A percentile compares a stretch with the other conserved stretches of the same genome.
These are phyloP conservation scores for Monomorium pharaonis DNA, from an alignment of 1,140 invertebrate genomes.

Conservation along the genomic window DNA sequence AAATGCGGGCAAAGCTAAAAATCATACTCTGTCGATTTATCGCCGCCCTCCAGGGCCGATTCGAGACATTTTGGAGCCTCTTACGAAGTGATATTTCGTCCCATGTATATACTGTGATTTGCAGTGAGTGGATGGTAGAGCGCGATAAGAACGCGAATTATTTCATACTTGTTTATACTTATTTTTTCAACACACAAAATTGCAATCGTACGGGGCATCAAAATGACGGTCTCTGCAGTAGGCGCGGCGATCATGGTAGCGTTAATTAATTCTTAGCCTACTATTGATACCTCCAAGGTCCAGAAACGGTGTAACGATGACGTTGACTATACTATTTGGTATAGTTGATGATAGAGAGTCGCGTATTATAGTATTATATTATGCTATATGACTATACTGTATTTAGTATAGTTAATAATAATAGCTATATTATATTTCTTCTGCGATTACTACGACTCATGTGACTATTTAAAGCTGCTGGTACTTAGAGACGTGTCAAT, in stretches of 20 bases:
- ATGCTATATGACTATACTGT: neutral
- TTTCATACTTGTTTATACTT: constrained; percentile 2
- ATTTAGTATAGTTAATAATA: constrained; percentile 33
- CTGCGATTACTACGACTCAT: neutral
- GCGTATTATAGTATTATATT: neutral
- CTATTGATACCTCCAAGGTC: neutral
- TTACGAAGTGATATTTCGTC: constrained; percentile 28
- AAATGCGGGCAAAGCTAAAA: constrained; percentile 17
- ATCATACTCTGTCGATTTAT: constrained; percentile 25
- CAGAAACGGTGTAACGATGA: neutral
- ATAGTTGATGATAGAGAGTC: constrained; percentile 2
- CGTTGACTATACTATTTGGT: neutral
- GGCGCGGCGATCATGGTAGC: neutral
- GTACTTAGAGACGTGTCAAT: constrained; percentile 19
- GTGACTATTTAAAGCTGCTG: constrained; percentile 6
- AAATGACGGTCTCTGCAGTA: constrained; percentile 12
- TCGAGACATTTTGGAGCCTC: constrained; percentile 13
- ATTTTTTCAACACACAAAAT: constrained; percentile 10
- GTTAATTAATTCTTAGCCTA: constrained; percentile 3
- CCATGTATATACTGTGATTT: constrained; percentile 29
- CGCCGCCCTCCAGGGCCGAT: neutral
- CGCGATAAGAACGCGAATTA: constrained; percentile 8
- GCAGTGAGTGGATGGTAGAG: neutral
- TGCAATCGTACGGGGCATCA: neutral
- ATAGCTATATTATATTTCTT: constrained; percentile 7